phyloP scores from a whole-genome alignment of 2,797 vertebrate genomes.

The Acipenser oxyrinchus region DNA sequence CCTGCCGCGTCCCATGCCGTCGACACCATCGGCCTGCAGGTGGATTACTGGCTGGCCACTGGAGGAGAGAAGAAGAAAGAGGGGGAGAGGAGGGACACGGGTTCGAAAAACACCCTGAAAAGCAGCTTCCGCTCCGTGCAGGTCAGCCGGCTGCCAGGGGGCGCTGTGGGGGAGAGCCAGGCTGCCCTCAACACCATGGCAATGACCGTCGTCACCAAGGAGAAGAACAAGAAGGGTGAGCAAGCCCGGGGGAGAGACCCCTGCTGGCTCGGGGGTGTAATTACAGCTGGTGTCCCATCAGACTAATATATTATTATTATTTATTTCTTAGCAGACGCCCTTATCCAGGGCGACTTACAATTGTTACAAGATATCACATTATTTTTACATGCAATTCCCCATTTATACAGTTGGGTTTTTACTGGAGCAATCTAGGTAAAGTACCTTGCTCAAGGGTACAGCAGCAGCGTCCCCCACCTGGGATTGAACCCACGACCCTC shows the following conservation, averaged over 20 bases:
- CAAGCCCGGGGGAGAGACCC: not conserved
- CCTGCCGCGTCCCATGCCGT: constrained; percentile 74
- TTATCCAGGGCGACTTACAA: too few relatives aligned
- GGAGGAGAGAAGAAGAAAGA: constrained; percentile 78
- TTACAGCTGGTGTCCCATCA: too few relatives aligned
- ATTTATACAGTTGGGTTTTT: too few relatives aligned
- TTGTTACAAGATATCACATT: too few relatives aligned
- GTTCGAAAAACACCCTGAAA: constrained; percentile 93
- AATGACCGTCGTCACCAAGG: constrained; percentile 98
- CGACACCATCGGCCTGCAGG: constrained; percentile 94
- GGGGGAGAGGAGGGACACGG: constrained; percentile 79
- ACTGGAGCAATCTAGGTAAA: too few relatives aligned
- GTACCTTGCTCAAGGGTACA: too few relatives aligned
- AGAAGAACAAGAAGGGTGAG: constrained; percentile 97
- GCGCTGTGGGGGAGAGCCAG: constrained; percentile 58
- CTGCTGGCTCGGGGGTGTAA: not conserved
- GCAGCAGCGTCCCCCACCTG: too few relatives aligned
- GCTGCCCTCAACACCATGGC: constrained; percentile 80
- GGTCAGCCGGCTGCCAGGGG: constrained; percentile 81
- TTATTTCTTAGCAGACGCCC: too few relatives aligned
- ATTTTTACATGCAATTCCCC: too few relatives aligned
- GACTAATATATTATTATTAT: too few relatives aligned
- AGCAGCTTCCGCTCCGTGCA: constrained; percentile 93
- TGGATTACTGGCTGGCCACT: constrained; percentile 94
- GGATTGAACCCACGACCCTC: too few relatives aligned